These are phyloP conservation scores for Notodonta ziczac DNA, from an alignment of 2,888 invertebrate species.

Conservation along the genomic window DNA sequence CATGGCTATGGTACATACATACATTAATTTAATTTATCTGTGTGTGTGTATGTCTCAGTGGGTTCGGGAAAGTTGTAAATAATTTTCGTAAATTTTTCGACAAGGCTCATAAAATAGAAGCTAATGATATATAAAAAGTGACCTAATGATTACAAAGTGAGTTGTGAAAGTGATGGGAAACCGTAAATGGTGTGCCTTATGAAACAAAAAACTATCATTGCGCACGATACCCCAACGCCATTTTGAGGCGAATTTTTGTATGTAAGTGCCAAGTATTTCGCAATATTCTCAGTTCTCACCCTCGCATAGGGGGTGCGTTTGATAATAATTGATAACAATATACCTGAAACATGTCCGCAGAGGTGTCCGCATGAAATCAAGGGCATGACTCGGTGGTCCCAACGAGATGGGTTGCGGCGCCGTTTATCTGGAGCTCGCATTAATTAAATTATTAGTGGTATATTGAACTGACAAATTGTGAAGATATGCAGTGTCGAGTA, in stretches of 20 bases:
- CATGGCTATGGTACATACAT: conserved; percentile 1
- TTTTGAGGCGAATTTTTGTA: conserved; percentile 86
- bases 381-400: conserved; percentile 61
- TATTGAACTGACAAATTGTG: conserved; percentile 44
- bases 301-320: conserved; percentile 52
- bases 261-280: conserved; percentile 85
- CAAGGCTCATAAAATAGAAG: conserved; percentile 49
- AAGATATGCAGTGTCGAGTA: conserved; percentile 29
- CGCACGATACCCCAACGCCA: conserved; percentile 85
- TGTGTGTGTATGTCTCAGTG: conserved; percentile 49
- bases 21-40: conserved; percentile 30
- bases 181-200: conserved; percentile 69
- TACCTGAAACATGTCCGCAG: conserved; percentile 49
- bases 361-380: conserved; percentile 45
- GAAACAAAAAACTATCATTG: conserved; percentile 84
- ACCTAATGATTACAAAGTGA: conserved; percentile 62
- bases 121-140: conserved; percentile 60
- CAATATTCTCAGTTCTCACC: conserved; percentile 74
- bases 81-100: conserved; percentile 70
- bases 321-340: conserved; percentile 53
- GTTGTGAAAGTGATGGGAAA: conserved; percentile 66
- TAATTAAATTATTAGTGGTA: conserved; percentile 72
- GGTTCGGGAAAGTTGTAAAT: conserved; percentile 82
- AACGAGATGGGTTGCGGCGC: conserved; percentile 73
- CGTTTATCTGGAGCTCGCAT: conserved; percentile 66